Percentiles rank a stretch among this genome's conserved stretches.
Conservation (phyloP, 2,888 invertebrate genomes). For the Mythimna loreyi region DNA sequence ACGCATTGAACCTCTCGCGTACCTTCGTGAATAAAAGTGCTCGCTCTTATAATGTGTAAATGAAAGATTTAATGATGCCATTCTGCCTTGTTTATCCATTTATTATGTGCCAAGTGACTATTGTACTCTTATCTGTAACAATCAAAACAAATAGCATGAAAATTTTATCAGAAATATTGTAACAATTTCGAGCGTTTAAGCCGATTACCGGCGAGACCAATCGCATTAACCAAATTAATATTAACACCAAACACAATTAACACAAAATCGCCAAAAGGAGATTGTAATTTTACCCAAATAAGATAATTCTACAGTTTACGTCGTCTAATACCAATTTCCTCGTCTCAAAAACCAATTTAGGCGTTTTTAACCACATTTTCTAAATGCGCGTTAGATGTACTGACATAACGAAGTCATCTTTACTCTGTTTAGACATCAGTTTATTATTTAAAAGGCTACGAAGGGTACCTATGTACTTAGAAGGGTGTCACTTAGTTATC, state of each 20-base stretch:
- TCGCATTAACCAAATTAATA: conserved; percentile 42
- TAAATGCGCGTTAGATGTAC: conserved; percentile 33
- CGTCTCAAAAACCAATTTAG: conserved; percentile 27
- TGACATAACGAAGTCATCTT: conserved; percentile 47
- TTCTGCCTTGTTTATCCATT: neutral
- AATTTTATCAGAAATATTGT: conserved; percentile 29
- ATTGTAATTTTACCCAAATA: conserved; percentile 28
- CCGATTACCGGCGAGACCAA: conserved; percentile 31
- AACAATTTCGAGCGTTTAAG: conserved; percentile 40
- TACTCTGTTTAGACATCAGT: conserved; percentile 62
- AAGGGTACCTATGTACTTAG: conserved; percentile 59
- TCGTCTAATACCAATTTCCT: conserved; percentile 31
- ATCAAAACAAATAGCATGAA: conserved; percentile 5
- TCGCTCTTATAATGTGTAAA: conserved; percentile 24
- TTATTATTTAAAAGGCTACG: conserved; percentile 64
- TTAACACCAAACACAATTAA: conserved; percentile 26
- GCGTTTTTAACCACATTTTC: conserved; percentile 39
- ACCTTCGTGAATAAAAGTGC: conserved; percentile 48
- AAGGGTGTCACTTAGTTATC: conserved; percentile 77
- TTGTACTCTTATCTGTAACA: conserved; percentile 8
- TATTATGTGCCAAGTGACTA: neutral
- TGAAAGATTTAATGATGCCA: conserved; percentile 31
- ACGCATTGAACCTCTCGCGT: conserved; percentile 63
- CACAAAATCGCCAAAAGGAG: conserved; percentile 26
- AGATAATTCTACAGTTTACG: conserved; percentile 10